phyloP scores from a whole-genome alignment of 2,113 vertebrate genomes.

The Bucco capensis region DNA sequence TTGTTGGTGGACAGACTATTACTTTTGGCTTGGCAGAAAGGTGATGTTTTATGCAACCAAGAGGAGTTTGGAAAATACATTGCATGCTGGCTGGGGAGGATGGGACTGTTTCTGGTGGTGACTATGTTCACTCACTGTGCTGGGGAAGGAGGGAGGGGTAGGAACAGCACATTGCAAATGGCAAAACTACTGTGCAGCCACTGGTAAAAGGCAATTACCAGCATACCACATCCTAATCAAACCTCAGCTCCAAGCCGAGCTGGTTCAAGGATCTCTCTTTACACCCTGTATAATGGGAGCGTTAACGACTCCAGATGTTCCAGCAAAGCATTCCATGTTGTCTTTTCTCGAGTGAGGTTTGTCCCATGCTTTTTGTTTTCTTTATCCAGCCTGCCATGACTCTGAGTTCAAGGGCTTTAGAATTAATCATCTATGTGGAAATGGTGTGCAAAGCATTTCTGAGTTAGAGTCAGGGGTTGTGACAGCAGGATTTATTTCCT shows the following conservation, averaged over 20 bases:
- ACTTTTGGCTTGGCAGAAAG: background rate
- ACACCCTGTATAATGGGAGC: background rate
- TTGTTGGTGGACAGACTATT: background rate
- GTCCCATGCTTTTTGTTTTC: slow-evolving; percentile 42
- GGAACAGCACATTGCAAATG: background rate
- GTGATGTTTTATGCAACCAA: background rate
- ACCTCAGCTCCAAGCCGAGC: background rate
- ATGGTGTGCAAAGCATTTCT: slow-evolving; percentile 45
- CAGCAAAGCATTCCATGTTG: slow-evolving; percentile 11
- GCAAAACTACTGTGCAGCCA: background rate
- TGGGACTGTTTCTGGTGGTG: background rate
- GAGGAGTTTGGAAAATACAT: background rate
- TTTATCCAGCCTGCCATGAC: slow-evolving; percentile 25
- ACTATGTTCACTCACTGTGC: background rate
- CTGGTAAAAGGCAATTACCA: background rate
- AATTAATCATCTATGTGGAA: slow-evolving; percentile 53
- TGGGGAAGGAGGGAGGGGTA: background rate
- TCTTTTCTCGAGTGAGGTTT: slow-evolving; percentile 29
- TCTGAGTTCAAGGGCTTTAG: slow-evolving; percentile 26
- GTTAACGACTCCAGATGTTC: background rate
- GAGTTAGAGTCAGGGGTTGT: slow-evolving; percentile 50
- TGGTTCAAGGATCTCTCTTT: background rate
- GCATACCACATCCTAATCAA: background rate
- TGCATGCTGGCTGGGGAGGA: background rate
- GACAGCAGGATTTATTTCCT: slow-evolving; percentile 59